Base-by-base conservation (phyloP, 2,888 invertebrate genomes). In the Sinelater perroti region DNA sequence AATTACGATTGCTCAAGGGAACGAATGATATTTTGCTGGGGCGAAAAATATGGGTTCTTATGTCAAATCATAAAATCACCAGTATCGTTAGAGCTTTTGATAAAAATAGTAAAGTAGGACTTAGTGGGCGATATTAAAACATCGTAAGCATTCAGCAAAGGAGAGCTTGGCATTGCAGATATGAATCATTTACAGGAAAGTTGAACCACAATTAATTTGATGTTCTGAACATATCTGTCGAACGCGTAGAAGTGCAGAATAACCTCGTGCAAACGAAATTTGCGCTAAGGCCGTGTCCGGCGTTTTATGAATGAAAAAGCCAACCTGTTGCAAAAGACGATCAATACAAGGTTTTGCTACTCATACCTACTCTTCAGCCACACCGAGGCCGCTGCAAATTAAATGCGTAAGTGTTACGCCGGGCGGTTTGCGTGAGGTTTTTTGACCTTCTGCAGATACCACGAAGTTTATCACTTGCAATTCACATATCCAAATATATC, bases 301-400 rank as follows among this genome's bases (percentile, higher is more conserved):
- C 8, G 17, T 26, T 13, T 26, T 40, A 58, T 49, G 58, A 58
- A 58, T 58, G 50, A 49, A 58, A 28, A 14, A 42, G 53, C 28
- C 44, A 54, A 58, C 54, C 58, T 58, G 58, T 58, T 58, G 58
- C 54, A 58, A 58, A 44, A 47, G 20, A 36, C 47, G 53, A 58
- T 58, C 58, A 54, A 58, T 58, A 58, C 53, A 10, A 24, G 40
- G 11, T 45, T 24, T 45, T 44, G 30, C 33, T 42, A 40, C 31
- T 26, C 18, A 42, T 38, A 40, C n/a, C n/a, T n/a, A n/a, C 40
- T 14, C 26, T 50, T 35, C 24, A 8, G 36, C 10, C 17, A 18
- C 18, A 16, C n/a, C 10, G 11, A 38, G 38, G n/a, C n/a, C n/a
- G n/a, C n/a, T n/a, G n/a, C n/a, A n/a, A 20, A 38, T 38, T 38